Evolutionary conservation across 1,140 invertebrate genomes (phyloP).

Genomic region (Coenobita brevimanus): DNA sequence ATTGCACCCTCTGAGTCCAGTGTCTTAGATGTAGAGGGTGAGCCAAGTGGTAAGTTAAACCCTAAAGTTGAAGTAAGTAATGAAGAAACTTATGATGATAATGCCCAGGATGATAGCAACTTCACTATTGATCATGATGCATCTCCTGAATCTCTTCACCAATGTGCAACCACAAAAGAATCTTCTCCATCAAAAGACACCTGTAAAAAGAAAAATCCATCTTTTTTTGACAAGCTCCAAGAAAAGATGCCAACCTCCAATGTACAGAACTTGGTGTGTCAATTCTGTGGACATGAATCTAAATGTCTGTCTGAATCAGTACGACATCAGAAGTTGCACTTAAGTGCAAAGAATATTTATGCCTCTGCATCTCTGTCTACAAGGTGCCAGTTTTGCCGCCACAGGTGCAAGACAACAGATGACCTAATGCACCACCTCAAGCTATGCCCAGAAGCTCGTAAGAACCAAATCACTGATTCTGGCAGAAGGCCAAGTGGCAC

Average conservation of each 20-base stretch:
- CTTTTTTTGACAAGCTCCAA: slow-evolving; percentile 88
- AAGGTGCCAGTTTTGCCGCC: slow-evolving; percentile 88
- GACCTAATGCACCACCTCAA: slow-evolving; percentile 84
- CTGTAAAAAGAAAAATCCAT: slow-evolving; percentile 80
- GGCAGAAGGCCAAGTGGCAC: slow-evolving; percentile 29
- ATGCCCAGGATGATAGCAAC: not conserved
- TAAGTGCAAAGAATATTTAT: slow-evolving; percentile 73
- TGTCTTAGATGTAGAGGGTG: not conserved
- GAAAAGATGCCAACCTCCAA: slow-evolving; percentile 79
- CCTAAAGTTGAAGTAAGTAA: not conserved
- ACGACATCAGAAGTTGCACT: slow-evolving; percentile 82
- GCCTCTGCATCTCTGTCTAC: slow-evolving; percentile 75
- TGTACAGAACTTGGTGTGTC: slow-evolving; percentile 78
- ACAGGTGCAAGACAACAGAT: slow-evolving; percentile 86
- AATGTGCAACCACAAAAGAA: slow-evolving; percentile 48
- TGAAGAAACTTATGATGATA: not conserved
- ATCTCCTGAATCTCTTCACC: slow-evolving; percentile 38
- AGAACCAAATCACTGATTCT: slow-evolving; percentile 67
- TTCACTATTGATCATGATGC: slow-evolving; percentile 8
- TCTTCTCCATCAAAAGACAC: slow-evolving; percentile 52
- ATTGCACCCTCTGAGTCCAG: not conserved
- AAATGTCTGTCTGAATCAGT: slow-evolving; percentile 88
- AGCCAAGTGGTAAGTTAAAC: not conserved
- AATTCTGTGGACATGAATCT: slow-evolving; percentile 84
- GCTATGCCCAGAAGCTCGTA: slow-evolving; percentile 76